Evolutionary conservation across 2,113 vertebrate genomes (phyloP).

Genomic region (Brachyhypopomus occidentalis): DNA sequence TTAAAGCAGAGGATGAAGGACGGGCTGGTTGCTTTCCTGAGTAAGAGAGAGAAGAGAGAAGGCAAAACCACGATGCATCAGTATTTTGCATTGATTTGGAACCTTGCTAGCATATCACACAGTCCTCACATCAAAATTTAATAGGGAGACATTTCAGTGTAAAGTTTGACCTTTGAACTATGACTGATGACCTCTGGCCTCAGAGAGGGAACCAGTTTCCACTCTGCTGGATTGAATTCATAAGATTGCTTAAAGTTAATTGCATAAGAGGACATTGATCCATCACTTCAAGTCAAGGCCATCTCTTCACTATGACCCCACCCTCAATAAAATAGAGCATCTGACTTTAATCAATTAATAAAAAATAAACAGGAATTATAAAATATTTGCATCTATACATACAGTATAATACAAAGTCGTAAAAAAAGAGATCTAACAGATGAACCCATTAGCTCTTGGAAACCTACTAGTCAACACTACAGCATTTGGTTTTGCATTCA

Average conservation of each 20-base stretch:
- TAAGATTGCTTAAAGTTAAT: slow-evolving; percentile 85
- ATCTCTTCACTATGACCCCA: slow-evolving; percentile 84
- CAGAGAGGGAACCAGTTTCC: slow-evolving; percentile 83
- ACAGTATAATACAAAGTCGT: no score
- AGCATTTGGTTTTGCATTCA: no score
- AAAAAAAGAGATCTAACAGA: no score
- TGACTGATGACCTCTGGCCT: slow-evolving; percentile 80
- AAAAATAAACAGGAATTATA: background rate
- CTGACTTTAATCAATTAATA: slow-evolving; percentile 15
- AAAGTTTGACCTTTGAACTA: slow-evolving; percentile 79
- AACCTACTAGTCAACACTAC: no score
- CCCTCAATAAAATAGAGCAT: slow-evolving; percentile 51
- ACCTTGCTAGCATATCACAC: background rate
- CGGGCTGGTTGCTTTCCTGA: background rate
- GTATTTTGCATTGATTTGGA: background rate
- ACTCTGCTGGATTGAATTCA: slow-evolving; percentile 85
- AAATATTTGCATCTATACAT: no score
- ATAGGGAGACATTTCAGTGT: slow-evolving; percentile 79
- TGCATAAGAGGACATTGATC: slow-evolving; percentile 86
- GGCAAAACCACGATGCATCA: background rate
- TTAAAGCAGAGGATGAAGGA: background rate
- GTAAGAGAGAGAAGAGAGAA: background rate
- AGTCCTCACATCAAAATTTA: slow-evolving; percentile 71
- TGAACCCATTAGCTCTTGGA: no score
- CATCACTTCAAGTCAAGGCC: slow-evolving; percentile 89